Percentiles rank a stretch among this genome's conserved stretches.
Conservation (phyloP, 2,797 vertebrate genomes). For the Sternarchorhynchus goeldii region DNA sequence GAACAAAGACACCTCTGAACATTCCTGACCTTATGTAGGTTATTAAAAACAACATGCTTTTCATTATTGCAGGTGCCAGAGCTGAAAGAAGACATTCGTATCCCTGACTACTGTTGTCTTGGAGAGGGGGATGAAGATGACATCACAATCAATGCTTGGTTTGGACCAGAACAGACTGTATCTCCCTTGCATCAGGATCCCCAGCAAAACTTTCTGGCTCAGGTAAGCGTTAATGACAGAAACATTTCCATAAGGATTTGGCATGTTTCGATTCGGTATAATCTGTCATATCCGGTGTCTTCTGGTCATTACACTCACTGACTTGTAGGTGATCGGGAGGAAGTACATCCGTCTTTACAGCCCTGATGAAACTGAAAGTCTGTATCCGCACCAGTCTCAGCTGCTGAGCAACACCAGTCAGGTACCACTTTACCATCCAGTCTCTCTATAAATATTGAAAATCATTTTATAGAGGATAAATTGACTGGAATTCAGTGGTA, state of each 20-base stretch:
- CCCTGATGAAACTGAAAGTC: slow-evolving; percentile 80
- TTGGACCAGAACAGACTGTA: slow-evolving; percentile 88
- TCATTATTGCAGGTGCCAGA: slow-evolving; percentile 82
- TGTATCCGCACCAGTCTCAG: slow-evolving; percentile 91
- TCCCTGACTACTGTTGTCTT: slow-evolving; percentile 96
- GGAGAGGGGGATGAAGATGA: slow-evolving; percentile 89
- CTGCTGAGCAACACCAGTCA: slow-evolving; percentile 97
- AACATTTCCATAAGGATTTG: neutral
- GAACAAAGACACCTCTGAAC: neutral
- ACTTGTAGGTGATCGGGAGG: slow-evolving; percentile 87
- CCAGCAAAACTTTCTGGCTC: slow-evolving; percentile 93
- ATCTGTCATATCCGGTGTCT: slow-evolving; percentile 7
- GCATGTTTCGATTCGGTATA: slow-evolving; percentile 25
- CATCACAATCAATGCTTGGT: slow-evolving; percentile 96
- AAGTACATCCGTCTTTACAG: slow-evolving; percentile 92
- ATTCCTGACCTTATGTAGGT: neutral
- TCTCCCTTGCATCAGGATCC: slow-evolving; percentile 98
- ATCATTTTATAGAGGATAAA: neutral
- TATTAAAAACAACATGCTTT: slow-evolving; percentile 6
- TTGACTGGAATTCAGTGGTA: no score
- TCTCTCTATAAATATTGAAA: neutral
- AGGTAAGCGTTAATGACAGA: slow-evolving; percentile 73
- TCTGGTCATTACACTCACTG: slow-evolving; percentile 3
- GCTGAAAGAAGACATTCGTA: slow-evolving; percentile 87
- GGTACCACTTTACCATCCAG: slow-evolving; percentile 67